Conservation (phyloP, 1,140 invertebrate species). For the Ceratitis capitata region DNA sequence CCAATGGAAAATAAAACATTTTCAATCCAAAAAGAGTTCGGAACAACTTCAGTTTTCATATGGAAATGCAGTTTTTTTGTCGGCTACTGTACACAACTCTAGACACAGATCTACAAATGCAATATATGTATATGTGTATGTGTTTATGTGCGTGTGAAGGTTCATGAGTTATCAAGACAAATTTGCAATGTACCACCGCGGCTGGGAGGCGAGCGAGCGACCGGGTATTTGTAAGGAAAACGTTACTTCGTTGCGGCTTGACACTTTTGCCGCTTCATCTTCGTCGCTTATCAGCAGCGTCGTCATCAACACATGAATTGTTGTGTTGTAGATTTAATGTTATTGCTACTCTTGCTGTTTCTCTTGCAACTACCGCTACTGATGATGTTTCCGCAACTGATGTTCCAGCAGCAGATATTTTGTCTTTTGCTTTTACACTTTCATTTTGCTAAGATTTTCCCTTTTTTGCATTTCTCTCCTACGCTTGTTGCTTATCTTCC, state of each 20-base stretch:
- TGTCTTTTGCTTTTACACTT: not conserved
- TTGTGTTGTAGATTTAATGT: no score
- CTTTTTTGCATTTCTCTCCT: no score
- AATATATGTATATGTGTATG: no score
- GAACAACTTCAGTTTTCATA: no score
- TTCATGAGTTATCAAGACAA: not conserved
- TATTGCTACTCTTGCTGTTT: not conserved
- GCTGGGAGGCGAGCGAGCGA: not conserved
- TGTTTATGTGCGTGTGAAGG: not conserved
- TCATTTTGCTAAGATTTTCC: not conserved
- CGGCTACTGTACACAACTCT: not conserved
- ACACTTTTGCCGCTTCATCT: slow-evolving; percentile 6
- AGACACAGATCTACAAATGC: not conserved
- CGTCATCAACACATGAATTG: not conserved
- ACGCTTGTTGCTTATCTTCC: not conserved
- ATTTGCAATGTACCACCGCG: not conserved
- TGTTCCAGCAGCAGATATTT: not conserved
- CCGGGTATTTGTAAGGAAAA: not conserved
- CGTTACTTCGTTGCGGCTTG: slow-evolving; percentile 7
- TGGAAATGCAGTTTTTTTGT: no score
- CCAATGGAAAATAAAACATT: no score
- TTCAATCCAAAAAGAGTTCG: no score
- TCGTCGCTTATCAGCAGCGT: slow-evolving; percentile 2
- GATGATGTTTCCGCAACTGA: not conserved
- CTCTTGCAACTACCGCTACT: not conserved